These are phyloP conservation scores for Leuciscus waleckii DNA, from an alignment of 2,797 vertebrate species.

Conservation along the genomic window DNA sequence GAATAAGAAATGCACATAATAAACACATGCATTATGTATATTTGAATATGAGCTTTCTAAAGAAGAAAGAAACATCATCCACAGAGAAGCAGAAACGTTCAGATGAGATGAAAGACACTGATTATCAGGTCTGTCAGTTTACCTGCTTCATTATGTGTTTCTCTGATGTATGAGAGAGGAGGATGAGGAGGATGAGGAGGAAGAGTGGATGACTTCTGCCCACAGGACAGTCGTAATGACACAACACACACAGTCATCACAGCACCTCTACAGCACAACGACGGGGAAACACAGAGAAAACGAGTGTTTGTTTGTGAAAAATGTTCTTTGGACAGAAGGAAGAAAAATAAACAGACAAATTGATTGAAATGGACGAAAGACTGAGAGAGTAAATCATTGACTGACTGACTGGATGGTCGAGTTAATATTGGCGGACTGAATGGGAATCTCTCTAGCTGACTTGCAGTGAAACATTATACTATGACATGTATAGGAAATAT, in stretches of 20 bases:
- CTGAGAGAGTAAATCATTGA: too few species aligned
- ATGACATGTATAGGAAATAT: not conserved
- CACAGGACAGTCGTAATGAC: not conserved
- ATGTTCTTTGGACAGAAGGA: too few species aligned
- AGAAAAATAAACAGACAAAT: not conserved
- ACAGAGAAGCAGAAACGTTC: not conserved
- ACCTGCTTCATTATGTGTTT: not conserved
- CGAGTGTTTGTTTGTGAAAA: too few species aligned
- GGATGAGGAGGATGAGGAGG: not conserved
- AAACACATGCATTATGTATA: not conserved
- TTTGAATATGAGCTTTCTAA: not conserved
- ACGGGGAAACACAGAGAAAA: not conserved
- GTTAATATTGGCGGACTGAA: too few species aligned
- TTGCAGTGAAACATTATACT: not conserved
- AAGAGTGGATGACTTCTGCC: not conserved
- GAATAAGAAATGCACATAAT: not conserved
- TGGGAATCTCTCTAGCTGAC: not conserved
- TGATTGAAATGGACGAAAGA: not conserved
- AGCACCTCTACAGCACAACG: not conserved
- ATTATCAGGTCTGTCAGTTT: too few species aligned
- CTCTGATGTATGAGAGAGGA: not conserved
- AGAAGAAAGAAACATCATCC: too few species aligned
- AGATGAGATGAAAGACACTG: not conserved
- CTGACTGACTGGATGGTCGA: too few species aligned
- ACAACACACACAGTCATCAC: not conserved